A percentile compares a stretch with the other conserved stretches of the same genome.
These are phyloP conservation scores for Chlorodrepanis virens DNA, from an alignment of 2,113 vertebrate species.

Conservation along the genomic window DNA sequence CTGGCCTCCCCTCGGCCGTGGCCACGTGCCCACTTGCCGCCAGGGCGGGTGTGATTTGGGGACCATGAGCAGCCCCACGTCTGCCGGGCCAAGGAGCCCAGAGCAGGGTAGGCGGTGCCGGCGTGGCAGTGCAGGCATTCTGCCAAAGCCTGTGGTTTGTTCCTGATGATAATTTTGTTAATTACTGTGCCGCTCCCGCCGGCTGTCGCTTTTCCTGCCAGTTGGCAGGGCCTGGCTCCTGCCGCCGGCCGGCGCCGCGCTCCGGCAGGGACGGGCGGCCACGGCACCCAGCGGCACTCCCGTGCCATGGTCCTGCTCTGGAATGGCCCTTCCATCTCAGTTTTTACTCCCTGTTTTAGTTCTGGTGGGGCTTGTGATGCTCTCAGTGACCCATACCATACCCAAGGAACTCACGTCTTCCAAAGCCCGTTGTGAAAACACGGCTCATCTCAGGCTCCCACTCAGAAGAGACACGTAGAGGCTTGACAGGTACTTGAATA, in stretches of 20 bases:
- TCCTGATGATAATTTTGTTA: not conserved
- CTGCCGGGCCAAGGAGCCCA: accelerated
- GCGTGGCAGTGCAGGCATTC: accelerated
- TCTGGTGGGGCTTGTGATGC: not conserved
- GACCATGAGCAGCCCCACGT: accelerated
- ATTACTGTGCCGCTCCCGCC: accelerated
- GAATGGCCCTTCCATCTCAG: not conserved
- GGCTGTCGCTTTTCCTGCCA: not conserved
- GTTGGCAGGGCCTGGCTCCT: not conserved
- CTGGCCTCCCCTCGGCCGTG: accelerated
- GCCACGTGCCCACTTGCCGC: accelerated
- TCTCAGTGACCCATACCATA: accelerated
- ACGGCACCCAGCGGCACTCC: not conserved
- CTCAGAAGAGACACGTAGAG: not conserved
- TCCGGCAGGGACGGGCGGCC: accelerated
- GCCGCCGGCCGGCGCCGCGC: accelerated
- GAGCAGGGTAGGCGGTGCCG: not conserved
- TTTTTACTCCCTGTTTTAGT: not conserved
- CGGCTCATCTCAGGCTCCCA: not conserved
- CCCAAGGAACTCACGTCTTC: accelerated
- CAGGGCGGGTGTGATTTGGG: not conserved
- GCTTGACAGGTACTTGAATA: not conserved
- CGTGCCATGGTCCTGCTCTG: accelerated
- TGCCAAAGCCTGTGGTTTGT: not conserved
- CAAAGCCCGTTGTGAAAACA: not conserved